phyloP scores from a whole-genome alignment of 2,888 invertebrate species.

The Hirudinaria manillensis region DNA sequence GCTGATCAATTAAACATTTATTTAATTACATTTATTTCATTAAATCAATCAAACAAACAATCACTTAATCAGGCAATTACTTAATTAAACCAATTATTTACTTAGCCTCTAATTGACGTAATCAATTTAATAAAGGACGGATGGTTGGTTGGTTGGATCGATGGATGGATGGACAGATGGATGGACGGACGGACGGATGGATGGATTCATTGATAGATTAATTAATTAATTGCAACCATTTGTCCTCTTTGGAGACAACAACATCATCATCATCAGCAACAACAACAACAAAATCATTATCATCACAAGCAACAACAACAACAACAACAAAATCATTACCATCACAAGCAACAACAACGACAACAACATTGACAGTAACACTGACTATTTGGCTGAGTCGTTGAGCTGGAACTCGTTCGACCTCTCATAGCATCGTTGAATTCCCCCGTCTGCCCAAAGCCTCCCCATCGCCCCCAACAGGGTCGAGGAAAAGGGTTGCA shows the following conservation, averaged over 20 bases:
- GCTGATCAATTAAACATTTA: not conserved
- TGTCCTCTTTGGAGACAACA: no score
- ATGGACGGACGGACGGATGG: no score
- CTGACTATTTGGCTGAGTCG: slow-evolving; percentile 43
- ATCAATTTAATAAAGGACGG: no score
- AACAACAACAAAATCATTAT: not conserved
- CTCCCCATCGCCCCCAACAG: slow-evolving; percentile 95
- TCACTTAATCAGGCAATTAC: not conserved
- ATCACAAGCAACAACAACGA: not conserved
- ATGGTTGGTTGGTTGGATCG: no score
- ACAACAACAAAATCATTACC: not conserved
- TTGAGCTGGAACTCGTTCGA: slow-evolving; percentile 86
- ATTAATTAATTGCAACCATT: no score
- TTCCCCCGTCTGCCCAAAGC: slow-evolving; percentile 92
- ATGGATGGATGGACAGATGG: no score
- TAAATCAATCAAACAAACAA: not conserved
- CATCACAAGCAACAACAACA: not conserved
- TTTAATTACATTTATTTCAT: not conserved
- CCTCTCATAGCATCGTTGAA: slow-evolving; percentile 96
- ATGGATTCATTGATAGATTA: no score
- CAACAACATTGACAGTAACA: not conserved
- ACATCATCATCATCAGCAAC: not conserved
- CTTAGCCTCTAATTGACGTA: no score
- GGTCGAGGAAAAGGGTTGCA: slow-evolving; percentile 99
- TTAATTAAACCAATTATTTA: not conserved